These are phyloP conservation scores for Momotus momota DNA, from an alignment of 2,797 vertebrate genomes.

Conservation along the genomic window DNA sequence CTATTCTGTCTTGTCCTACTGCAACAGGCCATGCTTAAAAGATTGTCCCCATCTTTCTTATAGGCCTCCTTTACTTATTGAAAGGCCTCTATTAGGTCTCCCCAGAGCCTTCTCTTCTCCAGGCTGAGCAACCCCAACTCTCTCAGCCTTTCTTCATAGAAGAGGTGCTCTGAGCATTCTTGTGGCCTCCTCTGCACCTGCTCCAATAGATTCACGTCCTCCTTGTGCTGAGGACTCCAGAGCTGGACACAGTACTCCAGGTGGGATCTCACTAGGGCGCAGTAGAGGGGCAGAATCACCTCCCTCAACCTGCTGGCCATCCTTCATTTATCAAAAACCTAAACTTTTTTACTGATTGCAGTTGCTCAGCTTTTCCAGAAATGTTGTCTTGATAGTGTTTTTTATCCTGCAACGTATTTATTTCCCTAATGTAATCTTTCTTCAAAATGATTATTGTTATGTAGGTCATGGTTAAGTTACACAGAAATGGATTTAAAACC, in stretches of 20 bases:
- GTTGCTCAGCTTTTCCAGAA: background rate
- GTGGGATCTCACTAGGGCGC: no score
- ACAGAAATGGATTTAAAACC: background rate
- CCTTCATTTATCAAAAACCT: background rate
- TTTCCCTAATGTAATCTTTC: background rate
- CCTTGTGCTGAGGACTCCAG: no score
- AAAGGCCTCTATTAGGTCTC: background rate
- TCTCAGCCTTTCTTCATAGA: background rate
- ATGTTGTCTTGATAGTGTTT: background rate
- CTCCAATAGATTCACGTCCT: background rate
- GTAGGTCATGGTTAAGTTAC: background rate
- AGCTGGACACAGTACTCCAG: no score
- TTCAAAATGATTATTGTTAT: background rate
- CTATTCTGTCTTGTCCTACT: background rate
- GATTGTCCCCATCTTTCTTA: background rate
- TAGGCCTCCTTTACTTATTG: background rate
- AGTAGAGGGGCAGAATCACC: no score
- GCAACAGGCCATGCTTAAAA: background rate
- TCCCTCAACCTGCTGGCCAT: no score
- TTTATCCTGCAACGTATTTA: background rate
- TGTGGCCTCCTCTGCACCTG: background rate
- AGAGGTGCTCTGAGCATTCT: background rate
- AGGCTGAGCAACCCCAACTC: background rate
- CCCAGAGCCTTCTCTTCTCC: background rate
- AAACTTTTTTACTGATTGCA: background rate